These are phyloP conservation scores for Bradysia coprophila DNA, from an alignment of 1,140 invertebrate species.

Conservation along the genomic window DNA sequence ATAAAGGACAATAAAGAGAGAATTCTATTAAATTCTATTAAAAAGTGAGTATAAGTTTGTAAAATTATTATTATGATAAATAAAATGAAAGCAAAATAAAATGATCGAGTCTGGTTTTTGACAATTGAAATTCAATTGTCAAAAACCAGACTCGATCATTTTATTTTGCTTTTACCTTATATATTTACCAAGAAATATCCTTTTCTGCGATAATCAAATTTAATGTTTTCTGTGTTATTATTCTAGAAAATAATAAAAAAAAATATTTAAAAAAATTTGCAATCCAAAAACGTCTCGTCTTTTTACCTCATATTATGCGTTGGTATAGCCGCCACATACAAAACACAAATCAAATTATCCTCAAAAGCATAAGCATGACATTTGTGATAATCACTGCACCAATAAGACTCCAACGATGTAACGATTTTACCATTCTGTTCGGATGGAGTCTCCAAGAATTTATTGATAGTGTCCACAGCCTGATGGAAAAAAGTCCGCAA, in stretches of 20 bases:
- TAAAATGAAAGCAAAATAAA: neutral
- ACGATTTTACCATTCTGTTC: neutral
- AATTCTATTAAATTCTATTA: too few relatives aligned
- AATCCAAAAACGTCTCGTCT: neutral
- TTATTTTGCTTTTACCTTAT: neutral
- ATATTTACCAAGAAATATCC: constrained; percentile 27
- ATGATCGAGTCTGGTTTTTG: neutral
- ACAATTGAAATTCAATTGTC: neutral
- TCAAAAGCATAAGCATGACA: constrained; percentile 44
- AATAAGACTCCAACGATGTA: constrained; percentile 42
- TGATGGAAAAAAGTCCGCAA: constrained; percentile 53
- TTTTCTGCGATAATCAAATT: constrained; percentile 30
- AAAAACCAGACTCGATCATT: neutral
- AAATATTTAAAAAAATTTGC: neutral
- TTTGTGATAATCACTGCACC: constrained; percentile 70
- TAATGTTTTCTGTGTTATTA: constrained; percentile 29
- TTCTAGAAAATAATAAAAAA: constrained; percentile 10
- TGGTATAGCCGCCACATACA: constrained; percentile 45
- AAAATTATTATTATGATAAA: neutral
- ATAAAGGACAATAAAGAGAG: too few relatives aligned
- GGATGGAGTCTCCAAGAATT: constrained; percentile 3
- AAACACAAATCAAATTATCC: constrained; percentile 41
- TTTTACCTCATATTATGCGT: constrained; percentile 43
- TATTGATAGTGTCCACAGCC: constrained; percentile 21
- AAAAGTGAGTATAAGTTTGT: too few relatives aligned